phyloP scores from a whole-genome alignment of 2,888 invertebrate genomes.

The Andrena minutula region DNA sequence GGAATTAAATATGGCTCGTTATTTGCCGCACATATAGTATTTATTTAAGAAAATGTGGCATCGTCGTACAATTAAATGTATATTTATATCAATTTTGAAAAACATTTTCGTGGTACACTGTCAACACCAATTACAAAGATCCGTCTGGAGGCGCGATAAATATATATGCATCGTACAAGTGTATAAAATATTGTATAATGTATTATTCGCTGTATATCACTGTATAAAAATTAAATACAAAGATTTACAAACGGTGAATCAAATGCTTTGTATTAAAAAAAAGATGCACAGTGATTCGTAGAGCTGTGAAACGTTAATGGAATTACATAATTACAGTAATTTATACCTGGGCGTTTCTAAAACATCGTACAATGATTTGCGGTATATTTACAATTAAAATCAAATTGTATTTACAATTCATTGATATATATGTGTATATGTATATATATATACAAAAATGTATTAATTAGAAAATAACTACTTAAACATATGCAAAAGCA shows the following conservation, averaged over 20 bases:
- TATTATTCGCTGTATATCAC: conserved; percentile 3
- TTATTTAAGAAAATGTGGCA: too few relatives aligned
- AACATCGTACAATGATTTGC: conserved; percentile 22
- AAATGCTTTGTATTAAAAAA: neutral
- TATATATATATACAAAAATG: conserved; percentile 40
- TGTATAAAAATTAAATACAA: conserved; percentile 9
- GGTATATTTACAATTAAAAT: conserved; percentile 44
- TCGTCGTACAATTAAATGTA: too few relatives aligned
- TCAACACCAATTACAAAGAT: neutral
- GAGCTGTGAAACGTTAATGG: conserved; percentile 11
- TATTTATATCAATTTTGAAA: neutral
- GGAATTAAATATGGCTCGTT: too few relatives aligned
- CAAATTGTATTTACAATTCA: conserved; percentile 38
- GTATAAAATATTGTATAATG: conserved; percentile 19
- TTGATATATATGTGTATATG: conserved; percentile 6
- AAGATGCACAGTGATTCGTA: neutral
- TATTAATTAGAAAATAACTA: conserved; percentile 27
- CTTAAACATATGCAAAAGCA: conserved; percentile 24
- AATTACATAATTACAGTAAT: conserved; percentile 14
- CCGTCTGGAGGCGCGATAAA: neutral
- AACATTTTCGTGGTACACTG: neutral
- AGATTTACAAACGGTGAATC: neutral
- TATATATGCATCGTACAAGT: conserved; percentile 1
- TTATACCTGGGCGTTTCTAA: conserved; percentile 21
- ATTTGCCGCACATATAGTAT: too few relatives aligned